Percentiles rank a stretch among this genome's conserved stretches.
These are phyloP conservation scores for Diadema setosum DNA, from an alignment of 35 echinoderm and acorn worm genomes.

Conservation along the genomic window DNA sequence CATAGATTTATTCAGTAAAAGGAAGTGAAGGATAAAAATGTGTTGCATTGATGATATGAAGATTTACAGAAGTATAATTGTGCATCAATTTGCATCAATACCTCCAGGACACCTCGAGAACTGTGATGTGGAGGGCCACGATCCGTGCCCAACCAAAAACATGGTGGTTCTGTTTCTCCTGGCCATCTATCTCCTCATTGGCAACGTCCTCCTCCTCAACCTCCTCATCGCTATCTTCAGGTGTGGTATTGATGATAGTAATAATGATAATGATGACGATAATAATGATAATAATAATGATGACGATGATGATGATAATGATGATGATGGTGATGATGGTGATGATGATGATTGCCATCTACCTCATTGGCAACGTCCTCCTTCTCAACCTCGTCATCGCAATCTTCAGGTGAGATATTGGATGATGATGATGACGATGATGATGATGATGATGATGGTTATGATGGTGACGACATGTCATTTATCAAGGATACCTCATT, in stretches of 20 bases:
- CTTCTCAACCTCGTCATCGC: conserved; percentile 46
- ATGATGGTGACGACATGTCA: too few species aligned
- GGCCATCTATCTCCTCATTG: conserved; percentile 56
- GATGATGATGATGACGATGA: too few species aligned
- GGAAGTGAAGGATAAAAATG: too few species aligned
- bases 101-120: conserved; percentile 5
- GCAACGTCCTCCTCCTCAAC: conserved; percentile 75
- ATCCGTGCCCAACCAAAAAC: conserved; percentile 34
- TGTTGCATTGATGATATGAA: too few species aligned
- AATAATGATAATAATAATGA: too few species aligned
- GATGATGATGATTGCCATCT: not conserved
- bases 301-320: not conserved
- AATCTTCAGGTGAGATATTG: conserved; percentile 38
- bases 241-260: conserved; percentile 4
- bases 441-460: too few species aligned
- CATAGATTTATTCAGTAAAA: too few species aligned
- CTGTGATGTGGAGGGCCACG: not conserved
- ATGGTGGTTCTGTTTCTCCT: conserved; percentile 35
- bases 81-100: too few species aligned
- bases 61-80: too few species aligned
- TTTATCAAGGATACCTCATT: too few species aligned
- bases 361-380: conserved; percentile 10
- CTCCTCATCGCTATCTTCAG: conserved; percentile 89
- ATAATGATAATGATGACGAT: too few species aligned
- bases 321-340: too few species aligned